Evolutionary conservation across 64 coral and sea anemone genomes (phyloP).

Genomic region (Stichodactyla helianthus): DNA sequence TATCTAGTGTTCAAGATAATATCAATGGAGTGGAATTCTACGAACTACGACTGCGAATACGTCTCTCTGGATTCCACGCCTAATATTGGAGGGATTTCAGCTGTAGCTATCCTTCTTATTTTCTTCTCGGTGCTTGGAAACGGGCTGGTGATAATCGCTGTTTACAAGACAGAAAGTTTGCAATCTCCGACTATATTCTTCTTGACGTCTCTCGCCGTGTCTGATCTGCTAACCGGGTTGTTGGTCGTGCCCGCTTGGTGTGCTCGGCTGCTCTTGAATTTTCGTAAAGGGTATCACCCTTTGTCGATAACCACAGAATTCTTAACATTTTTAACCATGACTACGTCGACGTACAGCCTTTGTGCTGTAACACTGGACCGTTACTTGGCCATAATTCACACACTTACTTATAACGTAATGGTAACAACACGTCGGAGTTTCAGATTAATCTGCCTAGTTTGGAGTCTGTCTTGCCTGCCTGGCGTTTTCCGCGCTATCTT

Average conservation of each 20-base stretch:
- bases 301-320: not conserved
- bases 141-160: not conserved
- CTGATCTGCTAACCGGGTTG: not conserved
- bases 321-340: not conserved
- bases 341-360: not conserved
- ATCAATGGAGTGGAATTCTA: too few species aligned
- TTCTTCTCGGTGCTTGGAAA: not conserved
- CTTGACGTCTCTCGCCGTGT: not conserved
- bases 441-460: not conserved
- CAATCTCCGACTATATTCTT: conserved; percentile 16
- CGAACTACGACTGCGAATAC: too few species aligned
- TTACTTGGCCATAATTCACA: not conserved
- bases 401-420: not conserved
- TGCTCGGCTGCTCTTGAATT: not conserved
- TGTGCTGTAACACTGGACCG: not conserved
- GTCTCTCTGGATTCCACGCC: too few species aligned
- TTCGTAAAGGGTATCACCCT: not conserved
- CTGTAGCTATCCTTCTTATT: too few species aligned
- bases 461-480: not conserved
- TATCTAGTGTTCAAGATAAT: too few species aligned
- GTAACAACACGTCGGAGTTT: not conserved
- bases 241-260: not conserved
- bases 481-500: not conserved
- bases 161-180: not conserved
- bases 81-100: too few species aligned